Evolutionary conservation across 2,797 vertebrate genomes (phyloP).

Genomic region (Taeniopygia guttata): DNA sequence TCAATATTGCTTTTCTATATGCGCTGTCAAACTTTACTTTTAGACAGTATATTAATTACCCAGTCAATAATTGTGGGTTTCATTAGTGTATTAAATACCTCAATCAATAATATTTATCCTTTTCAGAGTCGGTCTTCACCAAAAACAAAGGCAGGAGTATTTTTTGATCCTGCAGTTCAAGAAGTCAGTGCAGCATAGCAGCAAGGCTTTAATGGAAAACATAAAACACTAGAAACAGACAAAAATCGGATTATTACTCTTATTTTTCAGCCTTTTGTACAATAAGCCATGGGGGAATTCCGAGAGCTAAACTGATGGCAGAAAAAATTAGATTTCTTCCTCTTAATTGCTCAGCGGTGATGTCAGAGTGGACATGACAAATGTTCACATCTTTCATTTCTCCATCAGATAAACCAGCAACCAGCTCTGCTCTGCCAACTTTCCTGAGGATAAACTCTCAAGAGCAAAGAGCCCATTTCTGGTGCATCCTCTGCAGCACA

Average conservation of each 20-base stretch:
- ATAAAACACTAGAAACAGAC: slow-evolving; percentile 74
- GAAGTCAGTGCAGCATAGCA: slow-evolving; percentile 60
- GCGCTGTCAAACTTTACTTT: slow-evolving; percentile 79
- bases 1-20: slow-evolving; percentile 72
- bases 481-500: slow-evolving; percentile 14
- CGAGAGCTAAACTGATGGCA: slow-evolving; percentile 69
- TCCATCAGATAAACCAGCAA: slow-evolving; percentile 26
- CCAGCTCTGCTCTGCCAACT: slow-evolving; percentile 38
- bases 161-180: slow-evolving; percentile 71
- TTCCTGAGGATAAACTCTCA: slow-evolving; percentile 3
- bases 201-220: slow-evolving; percentile 72
- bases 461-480: slow-evolving; percentile 33
- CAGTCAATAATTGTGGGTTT: slow-evolving; percentile 78
- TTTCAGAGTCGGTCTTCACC: slow-evolving; percentile 66
- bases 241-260: slow-evolving; percentile 73
- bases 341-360: slow-evolving; percentile 69
- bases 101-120: slow-evolving; percentile 81
- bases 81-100: slow-evolving; percentile 82
- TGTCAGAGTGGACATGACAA: slow-evolving; percentile 63
- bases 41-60: slow-evolving; percentile 82
- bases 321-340: slow-evolving; percentile 71
- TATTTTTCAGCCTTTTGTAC: slow-evolving; percentile 66
- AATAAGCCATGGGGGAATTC: slow-evolving; percentile 73
- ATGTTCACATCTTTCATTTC: slow-evolving; percentile 22
- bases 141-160: neutral